phyloP scores from a whole-genome alignment of 2,797 vertebrate species.

The Coregonus sp. region DNA sequence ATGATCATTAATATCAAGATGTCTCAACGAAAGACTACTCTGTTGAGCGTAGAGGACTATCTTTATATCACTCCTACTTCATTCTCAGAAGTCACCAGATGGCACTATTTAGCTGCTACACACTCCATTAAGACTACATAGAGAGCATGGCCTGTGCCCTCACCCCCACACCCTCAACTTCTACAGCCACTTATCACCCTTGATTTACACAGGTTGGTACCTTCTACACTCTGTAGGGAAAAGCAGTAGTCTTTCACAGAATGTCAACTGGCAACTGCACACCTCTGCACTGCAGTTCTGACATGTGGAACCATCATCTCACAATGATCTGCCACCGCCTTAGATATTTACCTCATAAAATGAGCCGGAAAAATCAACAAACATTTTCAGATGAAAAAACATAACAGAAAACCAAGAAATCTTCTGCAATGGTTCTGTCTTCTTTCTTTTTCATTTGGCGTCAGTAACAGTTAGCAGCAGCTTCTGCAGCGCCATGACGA shows the following conservation, averaged over 20 bases:
- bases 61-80: slow-evolving; percentile 28
- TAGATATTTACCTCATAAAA: slow-evolving; percentile 67
- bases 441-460: slow-evolving; percentile 68
- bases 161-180: not conserved
- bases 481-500: slow-evolving; percentile 62
- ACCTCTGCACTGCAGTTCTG: not conserved
- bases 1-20: not conserved
- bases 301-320: not conserved
- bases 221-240: not conserved
- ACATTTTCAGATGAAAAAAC: slow-evolving; percentile 54
- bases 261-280: not conserved
- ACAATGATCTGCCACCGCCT: slow-evolving; percentile 45
- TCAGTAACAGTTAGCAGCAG: slow-evolving; percentile 74
- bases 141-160: not conserved
- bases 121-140: not conserved
- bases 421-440: slow-evolving; percentile 64
- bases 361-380: slow-evolving; percentile 71
- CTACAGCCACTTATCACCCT: not conserved
- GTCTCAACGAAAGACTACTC: not conserved
- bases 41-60: not conserved
- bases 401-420: slow-evolving; percentile 54
- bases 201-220: not conserved
- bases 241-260: not conserved
- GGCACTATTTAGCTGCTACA: slow-evolving; percentile 76
- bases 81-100: slow-evolving; percentile 70